A percentile compares a stretch with the other conserved stretches of the same genome.
Conservation (phyloP, 2,113 vertebrate genomes). For the Nothoprocta pentlandii region DNA sequence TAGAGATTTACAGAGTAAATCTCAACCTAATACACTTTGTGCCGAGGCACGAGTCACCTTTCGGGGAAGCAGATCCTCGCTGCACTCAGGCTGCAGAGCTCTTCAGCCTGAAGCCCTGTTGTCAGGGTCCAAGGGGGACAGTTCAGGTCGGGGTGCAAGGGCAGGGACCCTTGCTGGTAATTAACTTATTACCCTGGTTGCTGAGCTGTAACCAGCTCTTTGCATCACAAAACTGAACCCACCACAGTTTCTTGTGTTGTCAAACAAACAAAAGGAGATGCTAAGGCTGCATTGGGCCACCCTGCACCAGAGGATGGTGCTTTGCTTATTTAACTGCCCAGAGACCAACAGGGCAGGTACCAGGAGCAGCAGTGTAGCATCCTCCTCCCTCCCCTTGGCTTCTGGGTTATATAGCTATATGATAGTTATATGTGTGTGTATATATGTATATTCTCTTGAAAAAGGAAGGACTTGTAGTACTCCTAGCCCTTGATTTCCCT, state of each 20-base stretch:
- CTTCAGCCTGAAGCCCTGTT: neutral
- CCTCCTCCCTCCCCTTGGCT: neutral
- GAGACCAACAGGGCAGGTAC: neutral
- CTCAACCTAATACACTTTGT: neutral
- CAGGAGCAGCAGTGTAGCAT: no score
- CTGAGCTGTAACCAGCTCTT: neutral
- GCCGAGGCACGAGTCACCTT: slow-evolving; percentile 14
- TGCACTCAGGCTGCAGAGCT: neutral
- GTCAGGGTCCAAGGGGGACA: neutral
- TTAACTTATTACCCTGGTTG: neutral
- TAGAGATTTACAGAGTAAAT: slow-evolving; percentile 55
- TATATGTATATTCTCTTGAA: neutral
- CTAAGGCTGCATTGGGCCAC: neutral
- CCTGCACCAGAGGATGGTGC: no score
- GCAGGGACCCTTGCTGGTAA: neutral
- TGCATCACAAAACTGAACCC: neutral
- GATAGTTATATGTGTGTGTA: no score
- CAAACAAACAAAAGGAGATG: neutral
- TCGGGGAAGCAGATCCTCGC: neutral
- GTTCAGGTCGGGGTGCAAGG: neutral
- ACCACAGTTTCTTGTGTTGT: rapidly evolving
- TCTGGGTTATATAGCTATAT: no score
- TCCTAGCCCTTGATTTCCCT: neutral
- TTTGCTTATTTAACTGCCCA: no score
- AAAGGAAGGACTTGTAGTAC: neutral